These are phyloP conservation scores for Flexamia atlantica DNA, from an alignment of 2,888 invertebrate genomes.

Conservation along the genomic window DNA sequence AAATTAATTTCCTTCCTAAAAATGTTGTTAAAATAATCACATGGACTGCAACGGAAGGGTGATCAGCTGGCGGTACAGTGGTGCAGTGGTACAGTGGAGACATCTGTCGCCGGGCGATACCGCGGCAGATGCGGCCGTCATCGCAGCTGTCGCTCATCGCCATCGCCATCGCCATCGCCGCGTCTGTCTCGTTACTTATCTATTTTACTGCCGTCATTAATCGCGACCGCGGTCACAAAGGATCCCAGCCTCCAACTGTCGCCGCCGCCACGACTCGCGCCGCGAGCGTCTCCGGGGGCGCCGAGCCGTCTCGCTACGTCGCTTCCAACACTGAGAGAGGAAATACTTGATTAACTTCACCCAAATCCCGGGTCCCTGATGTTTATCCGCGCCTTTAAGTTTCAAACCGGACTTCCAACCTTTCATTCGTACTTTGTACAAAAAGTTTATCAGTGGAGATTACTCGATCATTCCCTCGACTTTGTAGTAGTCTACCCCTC, in stretches of 20 bases:
- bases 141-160: conserved; percentile 33
- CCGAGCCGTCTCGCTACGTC: background rate
- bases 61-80: too few species aligned
- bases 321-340: background rate
- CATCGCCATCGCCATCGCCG: too few species aligned
- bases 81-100: background rate
- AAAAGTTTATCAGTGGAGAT: background rate
- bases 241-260: background rate
- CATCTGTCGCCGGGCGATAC: background rate
- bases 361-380: background rate
- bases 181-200: conserved; percentile 33
- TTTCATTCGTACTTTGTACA: background rate
- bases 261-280: background rate
- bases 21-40: too few species aligned
- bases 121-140: conserved; percentile 25
- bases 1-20: too few species aligned
- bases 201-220: conserved; percentile 44
- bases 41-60: too few species aligned
- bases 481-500: too few species aligned
- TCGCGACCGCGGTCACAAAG: background rate
- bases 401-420: background rate
- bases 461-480: too few species aligned
- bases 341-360: too few species aligned
- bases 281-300: background rate
- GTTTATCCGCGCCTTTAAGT: background rate